Conservation (phyloP, 2,888 invertebrate genomes). For the Rambutsinella grinnellia region DNA sequence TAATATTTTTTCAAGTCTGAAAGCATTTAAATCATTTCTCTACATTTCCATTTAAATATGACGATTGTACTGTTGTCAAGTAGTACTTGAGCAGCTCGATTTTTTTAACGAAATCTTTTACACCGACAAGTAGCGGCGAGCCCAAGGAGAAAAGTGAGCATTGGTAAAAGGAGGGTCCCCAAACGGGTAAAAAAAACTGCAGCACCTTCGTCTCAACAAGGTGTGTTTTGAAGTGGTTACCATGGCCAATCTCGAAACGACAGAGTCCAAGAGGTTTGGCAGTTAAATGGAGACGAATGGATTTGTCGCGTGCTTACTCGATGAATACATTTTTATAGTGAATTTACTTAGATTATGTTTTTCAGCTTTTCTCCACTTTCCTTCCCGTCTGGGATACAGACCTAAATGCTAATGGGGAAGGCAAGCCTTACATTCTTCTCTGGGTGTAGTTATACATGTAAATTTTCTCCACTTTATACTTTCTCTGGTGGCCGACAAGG, state of each 20-base stretch:
- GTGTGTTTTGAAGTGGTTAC: conserved; percentile 66
- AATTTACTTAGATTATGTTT: not conserved
- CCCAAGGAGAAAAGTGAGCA: not conserved
- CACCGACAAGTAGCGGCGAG: not conserved
- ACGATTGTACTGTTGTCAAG: too few species aligned
- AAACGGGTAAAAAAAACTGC: conserved; percentile 8
- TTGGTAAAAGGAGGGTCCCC: not conserved
- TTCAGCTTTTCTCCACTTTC: not conserved
- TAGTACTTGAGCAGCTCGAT: too few species aligned
- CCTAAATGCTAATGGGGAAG: too few species aligned
- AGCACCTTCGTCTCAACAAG: conserved; percentile 33
- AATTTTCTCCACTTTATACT: too few species aligned
- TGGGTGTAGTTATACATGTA: too few species aligned
- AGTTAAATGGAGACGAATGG: conserved; percentile 67
- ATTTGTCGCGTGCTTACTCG: conserved; percentile 65
- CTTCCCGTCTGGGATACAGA: too few species aligned
- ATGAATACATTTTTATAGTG: conserved; percentile 1
- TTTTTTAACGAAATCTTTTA: too few species aligned
- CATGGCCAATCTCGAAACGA: conserved; percentile 66
- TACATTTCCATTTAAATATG: too few species aligned
- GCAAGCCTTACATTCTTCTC: too few species aligned
- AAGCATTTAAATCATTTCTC: too few species aligned
- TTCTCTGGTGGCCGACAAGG: too few species aligned
- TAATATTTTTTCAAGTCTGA: too few species aligned
- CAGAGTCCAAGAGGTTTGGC: conserved; percentile 65